Base-by-base conservation (phyloP, 1,140 invertebrate genomes). In the Ectropis grisescens region DNA sequence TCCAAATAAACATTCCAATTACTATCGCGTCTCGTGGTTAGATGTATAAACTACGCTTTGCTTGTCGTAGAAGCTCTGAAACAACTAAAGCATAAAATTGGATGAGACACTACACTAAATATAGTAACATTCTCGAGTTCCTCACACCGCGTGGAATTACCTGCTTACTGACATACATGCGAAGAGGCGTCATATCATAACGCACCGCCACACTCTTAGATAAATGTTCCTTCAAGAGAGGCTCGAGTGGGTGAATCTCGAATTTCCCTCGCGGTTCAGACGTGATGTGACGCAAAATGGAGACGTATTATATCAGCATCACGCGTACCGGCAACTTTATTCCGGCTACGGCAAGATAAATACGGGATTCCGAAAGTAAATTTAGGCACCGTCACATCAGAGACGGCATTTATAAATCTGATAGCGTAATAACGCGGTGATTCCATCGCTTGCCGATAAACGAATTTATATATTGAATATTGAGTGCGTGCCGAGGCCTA, bases 261-360 rank as follows among this genome's bases (percentile, higher is more conserved):
- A 41, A 57, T 60, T 60, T 60, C 48, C 49, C 53, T 29, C 10
- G 45, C 28, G 42, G 19, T 31, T 41, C 28, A 22, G 34, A 46
- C 41, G 33, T 51, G 43, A 47, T 31, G 38, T 34, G 16, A 19
- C 16, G 16, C 16, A 19, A 19, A 19, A 19, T 19, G 16, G 15
- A 38, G 35, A 38, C 31, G 35, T 33, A 44, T 37, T 47, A 47
- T 47, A 42, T 35, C 35, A 33, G 39, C 41, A 48, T 42, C 44
- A 46, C 31, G 3, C 16, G 16, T 8, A 19, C 16, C 8, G 16
- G 27, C 22, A 36, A 40, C 37, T 46, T 36, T 46, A 36, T 35
- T 34, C 29, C 10, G 24, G 8, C 22, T 34, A 23, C 10, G 24
- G 8, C 22, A 34, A 39, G 38, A 44, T 42, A 33, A 37, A 40